Conservation (phyloP, 2,113 vertebrate species). For the Tachysurus vachellii region DNA sequence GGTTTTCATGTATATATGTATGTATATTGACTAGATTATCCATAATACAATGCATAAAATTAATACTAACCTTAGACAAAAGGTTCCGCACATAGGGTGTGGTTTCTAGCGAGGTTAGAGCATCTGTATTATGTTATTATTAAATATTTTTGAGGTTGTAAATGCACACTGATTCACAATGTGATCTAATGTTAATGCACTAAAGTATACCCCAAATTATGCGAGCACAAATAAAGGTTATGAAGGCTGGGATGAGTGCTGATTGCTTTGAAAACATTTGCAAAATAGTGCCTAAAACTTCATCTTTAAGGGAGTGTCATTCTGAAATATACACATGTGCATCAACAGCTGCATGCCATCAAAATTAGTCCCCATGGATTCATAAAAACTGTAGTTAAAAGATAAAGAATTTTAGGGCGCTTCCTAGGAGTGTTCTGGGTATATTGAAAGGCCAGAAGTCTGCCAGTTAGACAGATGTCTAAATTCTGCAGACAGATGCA, state of each 20-base stretch:
- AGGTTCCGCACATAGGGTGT: neutral
- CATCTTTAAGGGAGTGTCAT: constrained; percentile 4
- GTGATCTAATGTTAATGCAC: neutral
- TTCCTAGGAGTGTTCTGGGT: constrained; percentile 15
- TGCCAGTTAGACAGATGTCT: neutral
- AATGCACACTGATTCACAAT: neutral
- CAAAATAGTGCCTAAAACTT: neutral
- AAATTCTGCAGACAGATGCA: neutral
- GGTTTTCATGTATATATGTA: neutral
- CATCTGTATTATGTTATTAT: neutral
- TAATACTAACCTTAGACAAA: neutral
- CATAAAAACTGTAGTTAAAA: neutral
- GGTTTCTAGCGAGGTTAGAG: neutral
- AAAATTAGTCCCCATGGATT: neutral
- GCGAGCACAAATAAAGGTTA: neutral
- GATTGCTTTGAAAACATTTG: constrained; percentile 1
- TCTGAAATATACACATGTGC: neutral
- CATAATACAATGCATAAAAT: neutral
- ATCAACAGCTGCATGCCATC: constrained; percentile 16
- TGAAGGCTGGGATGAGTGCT: neutral
- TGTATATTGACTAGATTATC: too few species aligned
- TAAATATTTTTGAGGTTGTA: neutral
- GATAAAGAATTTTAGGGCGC: neutral
- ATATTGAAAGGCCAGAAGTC: neutral
- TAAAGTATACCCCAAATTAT: neutral